A percentile compares a stretch with the other conserved stretches of the same genome.
Conservation (phyloP, 2,888 invertebrate genomes). For the Ethmia dodecea region DNA sequence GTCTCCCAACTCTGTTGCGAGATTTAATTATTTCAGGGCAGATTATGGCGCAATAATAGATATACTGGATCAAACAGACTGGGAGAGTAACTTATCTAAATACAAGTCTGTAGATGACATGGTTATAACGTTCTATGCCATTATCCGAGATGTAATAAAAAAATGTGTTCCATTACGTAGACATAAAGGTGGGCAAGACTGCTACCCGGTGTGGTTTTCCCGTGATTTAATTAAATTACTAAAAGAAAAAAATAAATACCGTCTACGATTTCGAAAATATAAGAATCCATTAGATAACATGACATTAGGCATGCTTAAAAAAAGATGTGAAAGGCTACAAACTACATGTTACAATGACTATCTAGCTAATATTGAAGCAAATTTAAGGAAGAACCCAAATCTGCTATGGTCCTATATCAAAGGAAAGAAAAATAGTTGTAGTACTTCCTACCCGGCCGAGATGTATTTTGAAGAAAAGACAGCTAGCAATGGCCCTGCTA, state of each 20-base stretch:
- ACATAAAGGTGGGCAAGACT: neutral
- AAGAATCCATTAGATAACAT: neutral
- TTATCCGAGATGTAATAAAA: neutral
- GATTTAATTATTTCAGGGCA: too few relatives aligned
- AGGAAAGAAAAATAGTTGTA: neutral
- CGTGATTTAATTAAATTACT: too few relatives aligned
- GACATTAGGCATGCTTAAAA: neutral
- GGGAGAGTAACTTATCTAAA: too few relatives aligned
- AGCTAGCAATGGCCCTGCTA: neutral
- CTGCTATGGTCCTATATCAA: neutral
- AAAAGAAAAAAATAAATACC: neutral
- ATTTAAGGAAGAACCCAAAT: neutral
- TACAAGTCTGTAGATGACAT: neutral
- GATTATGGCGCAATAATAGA: too few relatives aligned
- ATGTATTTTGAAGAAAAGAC: neutral
- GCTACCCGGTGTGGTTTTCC: too few relatives aligned
- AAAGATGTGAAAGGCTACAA: neutral
- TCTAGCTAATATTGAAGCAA: neutral
- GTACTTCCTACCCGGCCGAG: neutral
- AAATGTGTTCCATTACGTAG: neutral
- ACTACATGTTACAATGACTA: neutral
- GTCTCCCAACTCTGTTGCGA: too few relatives aligned
- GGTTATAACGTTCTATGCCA: neutral
- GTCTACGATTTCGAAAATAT: neutral
- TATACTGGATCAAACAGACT: too few relatives aligned